phyloP scores from a whole-genome alignment of 2,113 vertebrate genomes.

The Syngnathus floridae region DNA sequence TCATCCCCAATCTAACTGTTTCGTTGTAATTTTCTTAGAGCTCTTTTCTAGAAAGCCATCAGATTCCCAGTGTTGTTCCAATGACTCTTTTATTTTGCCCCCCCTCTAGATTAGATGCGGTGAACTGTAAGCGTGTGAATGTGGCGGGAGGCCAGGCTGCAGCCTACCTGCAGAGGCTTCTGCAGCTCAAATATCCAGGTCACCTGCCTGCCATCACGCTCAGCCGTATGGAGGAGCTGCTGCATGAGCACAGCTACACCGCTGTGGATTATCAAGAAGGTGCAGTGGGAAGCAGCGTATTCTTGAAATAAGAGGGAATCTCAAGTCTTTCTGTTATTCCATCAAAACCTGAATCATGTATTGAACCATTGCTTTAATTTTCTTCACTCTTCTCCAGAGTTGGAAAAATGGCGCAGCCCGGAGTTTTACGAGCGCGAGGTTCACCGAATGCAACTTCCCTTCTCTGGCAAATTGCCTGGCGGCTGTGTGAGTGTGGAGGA shows the following conservation, averaged over 20 bases:
- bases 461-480: slow-evolving; percentile 81
- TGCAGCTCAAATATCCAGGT: slow-evolving; percentile 94
- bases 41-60: background rate
- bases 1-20: background rate
- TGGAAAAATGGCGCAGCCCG: slow-evolving; percentile 86
- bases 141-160: slow-evolving; percentile 87
- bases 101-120: slow-evolving; percentile 79
- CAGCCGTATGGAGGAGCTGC: slow-evolving; percentile 92
- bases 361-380: background rate
- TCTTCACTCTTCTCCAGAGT: slow-evolving; percentile 63
- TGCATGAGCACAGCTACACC: slow-evolving; percentile 89
- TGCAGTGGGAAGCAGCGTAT: slow-evolving; percentile 30
- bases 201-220: slow-evolving; percentile 86
- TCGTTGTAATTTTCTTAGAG: background rate
- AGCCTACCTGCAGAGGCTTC: slow-evolving; percentile 87
- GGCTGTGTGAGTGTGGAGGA: slow-evolving; percentile 82
- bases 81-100: background rate
- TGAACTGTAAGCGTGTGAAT: slow-evolving; percentile 89
- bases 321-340: background rate
- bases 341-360: background rate
- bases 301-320: background rate
- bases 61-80: background rate
- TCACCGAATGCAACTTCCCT: slow-evolving; percentile 93
- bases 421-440: slow-evolving; percentile 89
- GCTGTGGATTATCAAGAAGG: slow-evolving; percentile 86